These are phyloP conservation scores for Pyrrhosoma nymphula DNA, from an alignment of 2,888 invertebrate genomes.

Conservation along the genomic window DNA sequence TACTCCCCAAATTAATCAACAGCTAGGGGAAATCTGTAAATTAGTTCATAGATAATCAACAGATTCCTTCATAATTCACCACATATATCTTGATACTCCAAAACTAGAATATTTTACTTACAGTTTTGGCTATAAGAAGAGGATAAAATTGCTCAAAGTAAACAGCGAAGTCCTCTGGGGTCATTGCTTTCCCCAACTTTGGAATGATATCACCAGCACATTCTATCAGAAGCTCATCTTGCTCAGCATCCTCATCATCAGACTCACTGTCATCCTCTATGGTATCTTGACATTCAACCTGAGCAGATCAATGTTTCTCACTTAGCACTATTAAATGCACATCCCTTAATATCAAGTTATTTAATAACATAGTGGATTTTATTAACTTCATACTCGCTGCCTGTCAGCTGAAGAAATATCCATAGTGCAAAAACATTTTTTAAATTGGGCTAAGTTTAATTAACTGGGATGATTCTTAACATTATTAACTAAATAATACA, in stretches of 20 bases:
- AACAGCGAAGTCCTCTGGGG: conserved; percentile 83
- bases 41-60: too few species aligned
- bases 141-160: conserved; percentile 84
- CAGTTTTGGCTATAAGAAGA: conserved; percentile 83
- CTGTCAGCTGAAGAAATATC: too few species aligned
- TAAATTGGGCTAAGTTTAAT: too few species aligned
- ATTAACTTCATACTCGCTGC: too few species aligned
- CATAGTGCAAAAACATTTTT: not conserved
- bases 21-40: too few species aligned
- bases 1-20: too few species aligned
- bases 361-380: too few species aligned
- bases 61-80: not conserved
- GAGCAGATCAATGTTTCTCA: conserved; percentile 68
- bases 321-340: not conserved
- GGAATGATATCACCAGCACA: conserved; percentile 88
- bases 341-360: not conserved
- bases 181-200: conserved; percentile 83
- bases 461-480: too few species aligned
- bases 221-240: conserved; percentile 86
- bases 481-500: too few species aligned
- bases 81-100: not conserved
- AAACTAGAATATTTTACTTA: conserved; percentile 76
- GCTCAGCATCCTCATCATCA: conserved; percentile 85
- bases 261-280: conserved; percentile 76
- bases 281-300: conserved; percentile 79